These are phyloP conservation scores for Scartelaos histophorus DNA, from an alignment of 2,113 vertebrate genomes.

Conservation along the genomic window DNA sequence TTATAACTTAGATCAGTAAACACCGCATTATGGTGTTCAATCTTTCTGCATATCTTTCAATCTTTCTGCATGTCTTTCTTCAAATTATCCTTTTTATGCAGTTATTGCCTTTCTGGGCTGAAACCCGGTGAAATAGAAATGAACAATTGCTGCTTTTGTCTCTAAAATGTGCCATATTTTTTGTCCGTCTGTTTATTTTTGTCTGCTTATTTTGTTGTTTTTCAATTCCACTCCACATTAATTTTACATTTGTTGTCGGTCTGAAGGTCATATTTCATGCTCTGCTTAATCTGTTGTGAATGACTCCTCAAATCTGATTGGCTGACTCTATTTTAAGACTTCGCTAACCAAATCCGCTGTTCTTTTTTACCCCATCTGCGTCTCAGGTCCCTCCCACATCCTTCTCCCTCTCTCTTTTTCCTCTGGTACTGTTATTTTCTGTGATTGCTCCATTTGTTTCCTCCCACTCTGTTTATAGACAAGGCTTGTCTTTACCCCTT, in stretches of 20 bases:
- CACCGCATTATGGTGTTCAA: too few species aligned
- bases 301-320: not conserved
- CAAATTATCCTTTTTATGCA: not conserved
- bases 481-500: constrained; percentile 27
- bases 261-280: constrained; percentile 36
- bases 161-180: constrained; percentile 16
- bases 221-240: not conserved
- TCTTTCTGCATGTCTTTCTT: not conserved
- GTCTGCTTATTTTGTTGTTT: constrained; percentile 4
- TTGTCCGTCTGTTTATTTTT: not conserved
- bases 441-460: constrained; percentile 59
- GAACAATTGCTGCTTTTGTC: constrained; percentile 47
- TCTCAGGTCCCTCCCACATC: constrained; percentile 15
- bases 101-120: not conserved
- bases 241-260: constrained; percentile 21
- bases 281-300: constrained; percentile 4
- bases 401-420: constrained; percentile 31
- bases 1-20: too few species aligned
- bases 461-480: constrained; percentile 57
- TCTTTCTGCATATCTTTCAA: not conserved
- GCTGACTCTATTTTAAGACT: not conserved
- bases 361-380: constrained; percentile 38
- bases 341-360: constrained; percentile 21
- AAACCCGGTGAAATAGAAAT: constrained; percentile 40
- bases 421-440: constrained; percentile 39